Percentiles rank a stretch among this genome's conserved stretches.
phyloP scores from a whole-genome alignment of 2,113 vertebrate genomes.

The Xenus cinereus region DNA sequence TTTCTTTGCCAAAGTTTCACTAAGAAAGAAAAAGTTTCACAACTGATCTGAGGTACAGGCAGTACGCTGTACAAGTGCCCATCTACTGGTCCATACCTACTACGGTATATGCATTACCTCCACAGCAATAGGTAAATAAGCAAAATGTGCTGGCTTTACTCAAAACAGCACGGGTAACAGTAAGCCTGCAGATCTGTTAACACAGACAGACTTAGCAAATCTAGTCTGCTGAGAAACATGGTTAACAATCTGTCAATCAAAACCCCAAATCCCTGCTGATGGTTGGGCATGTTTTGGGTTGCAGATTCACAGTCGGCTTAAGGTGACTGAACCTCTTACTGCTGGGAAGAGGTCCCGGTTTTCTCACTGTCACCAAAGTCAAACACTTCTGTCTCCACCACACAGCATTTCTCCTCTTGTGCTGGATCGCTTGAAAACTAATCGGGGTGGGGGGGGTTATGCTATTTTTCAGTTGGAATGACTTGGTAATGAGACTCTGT shows the following conservation, averaged over 20 bases:
- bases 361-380: neutral
- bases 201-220: neutral
- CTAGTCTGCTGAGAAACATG: neutral
- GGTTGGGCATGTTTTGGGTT: neutral
- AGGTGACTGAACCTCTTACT: neutral
- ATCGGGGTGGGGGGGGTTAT: neutral
- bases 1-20: neutral
- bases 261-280: neutral
- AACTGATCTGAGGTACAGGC: neutral
- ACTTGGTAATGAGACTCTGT: neutral
- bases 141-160: neutral
- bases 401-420: neutral
- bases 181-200: neutral
- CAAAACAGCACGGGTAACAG: neutral
- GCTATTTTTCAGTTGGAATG: neutral
- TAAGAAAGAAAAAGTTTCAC: neutral
- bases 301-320: neutral
- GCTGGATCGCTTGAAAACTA: neutral
- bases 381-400: neutral
- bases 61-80: neutral
- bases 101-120: neutral
- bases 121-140: neutral
- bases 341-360: neutral
- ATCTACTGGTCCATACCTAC: neutral
- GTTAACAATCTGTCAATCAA: neutral